Conservation (phyloP, 1,140 invertebrate genomes). For the Diuraphis noxia region DNA sequence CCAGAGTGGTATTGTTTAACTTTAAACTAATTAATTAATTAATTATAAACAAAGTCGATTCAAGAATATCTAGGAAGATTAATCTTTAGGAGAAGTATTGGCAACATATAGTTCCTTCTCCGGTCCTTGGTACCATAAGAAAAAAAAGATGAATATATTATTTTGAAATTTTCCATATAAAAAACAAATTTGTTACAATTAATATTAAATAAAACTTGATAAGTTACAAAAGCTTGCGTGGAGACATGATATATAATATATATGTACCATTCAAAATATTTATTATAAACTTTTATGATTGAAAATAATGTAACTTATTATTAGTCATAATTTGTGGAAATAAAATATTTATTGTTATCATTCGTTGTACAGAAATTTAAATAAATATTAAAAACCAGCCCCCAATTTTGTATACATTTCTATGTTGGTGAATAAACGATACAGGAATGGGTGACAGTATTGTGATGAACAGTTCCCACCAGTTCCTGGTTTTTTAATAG, state of each 20-base stretch:
- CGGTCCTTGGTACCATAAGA: too few relatives aligned
- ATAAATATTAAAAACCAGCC: too few relatives aligned
- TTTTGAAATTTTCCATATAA: neutral
- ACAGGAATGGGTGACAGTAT: too few relatives aligned
- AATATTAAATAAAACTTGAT: neutral
- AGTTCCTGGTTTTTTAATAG: too few relatives aligned
- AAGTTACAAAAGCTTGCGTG: neutral
- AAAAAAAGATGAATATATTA: too few relatives aligned
- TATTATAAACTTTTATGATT: neutral
- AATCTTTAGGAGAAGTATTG: too few relatives aligned
- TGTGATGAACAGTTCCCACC: too few relatives aligned
- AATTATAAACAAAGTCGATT: neutral
- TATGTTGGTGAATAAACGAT: too few relatives aligned
- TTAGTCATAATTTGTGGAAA: neutral
- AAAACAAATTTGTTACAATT: neutral
- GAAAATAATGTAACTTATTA: neutral
- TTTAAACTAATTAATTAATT: neutral
- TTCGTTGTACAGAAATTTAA: neutral
- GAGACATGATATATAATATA: too few relatives aligned
- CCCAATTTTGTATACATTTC: too few relatives aligned
- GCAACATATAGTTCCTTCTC: too few relatives aligned
- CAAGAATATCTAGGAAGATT: neutral
- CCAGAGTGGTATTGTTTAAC: neutral
- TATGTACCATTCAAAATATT: neutral
- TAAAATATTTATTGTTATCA: neutral